Evolutionary conservation across 2,113 vertebrate species (phyloP).

Genomic region (Varanus salvator): DNA sequence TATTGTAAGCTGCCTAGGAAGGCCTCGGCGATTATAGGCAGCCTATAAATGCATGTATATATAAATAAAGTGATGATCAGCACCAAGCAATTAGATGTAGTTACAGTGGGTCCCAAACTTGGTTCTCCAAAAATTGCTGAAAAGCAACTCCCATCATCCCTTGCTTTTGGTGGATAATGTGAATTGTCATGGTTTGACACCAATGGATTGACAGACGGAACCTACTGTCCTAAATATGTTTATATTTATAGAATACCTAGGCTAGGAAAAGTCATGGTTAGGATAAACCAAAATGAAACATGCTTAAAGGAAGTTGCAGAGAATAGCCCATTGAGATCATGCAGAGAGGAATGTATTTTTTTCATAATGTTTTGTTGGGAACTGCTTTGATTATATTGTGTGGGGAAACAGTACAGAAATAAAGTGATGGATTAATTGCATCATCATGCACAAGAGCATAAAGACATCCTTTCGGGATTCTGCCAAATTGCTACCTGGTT

Average conservation of each 20-base stretch:
- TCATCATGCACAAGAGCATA: background rate
- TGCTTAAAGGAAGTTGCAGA: background rate
- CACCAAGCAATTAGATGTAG: background rate
- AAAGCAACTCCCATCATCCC: background rate
- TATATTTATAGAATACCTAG: constrained; percentile 25
- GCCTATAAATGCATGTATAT: no score
- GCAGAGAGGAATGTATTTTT: no score
- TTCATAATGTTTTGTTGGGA: no score
- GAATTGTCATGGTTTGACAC: no score
- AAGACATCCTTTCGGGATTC: background rate
- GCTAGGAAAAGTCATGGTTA: constrained; percentile 20
- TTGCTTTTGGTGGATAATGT: background rate
- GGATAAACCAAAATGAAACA: constrained; percentile 47
- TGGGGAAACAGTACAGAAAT: no score
- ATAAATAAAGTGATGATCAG: background rate
- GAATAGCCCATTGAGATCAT: background rate
- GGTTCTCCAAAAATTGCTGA: background rate
- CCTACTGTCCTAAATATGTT: background rate
- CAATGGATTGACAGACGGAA: no score
- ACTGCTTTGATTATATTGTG: no score
- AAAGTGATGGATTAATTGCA: background rate
- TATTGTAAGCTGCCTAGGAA: no score
- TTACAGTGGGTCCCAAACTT: background rate
- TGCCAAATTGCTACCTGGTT: background rate
- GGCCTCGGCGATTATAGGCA: no score